These are phyloP conservation scores for Rhadina sibilatrix DNA, from an alignment of 2,113 vertebrate species.

Conservation along the genomic window DNA sequence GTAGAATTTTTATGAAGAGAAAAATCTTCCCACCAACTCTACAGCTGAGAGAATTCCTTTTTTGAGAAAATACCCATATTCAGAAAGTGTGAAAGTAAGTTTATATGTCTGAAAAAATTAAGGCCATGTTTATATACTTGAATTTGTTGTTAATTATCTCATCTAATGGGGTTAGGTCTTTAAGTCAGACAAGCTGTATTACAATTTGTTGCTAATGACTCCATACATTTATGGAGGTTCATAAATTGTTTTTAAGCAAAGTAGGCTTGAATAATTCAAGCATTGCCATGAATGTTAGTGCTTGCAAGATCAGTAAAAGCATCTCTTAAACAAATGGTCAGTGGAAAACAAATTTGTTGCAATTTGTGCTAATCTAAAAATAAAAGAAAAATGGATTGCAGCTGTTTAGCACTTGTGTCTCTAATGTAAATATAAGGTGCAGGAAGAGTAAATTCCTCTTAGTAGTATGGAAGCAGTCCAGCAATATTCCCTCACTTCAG, in stretches of 20 bases:
- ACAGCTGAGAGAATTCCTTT: not conserved
- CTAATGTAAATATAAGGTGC: not conserved
- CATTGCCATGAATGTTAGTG: not conserved
- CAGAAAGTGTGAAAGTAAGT: not conserved
- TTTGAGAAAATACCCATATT: not conserved
- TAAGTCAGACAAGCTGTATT: not conserved
- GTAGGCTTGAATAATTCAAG: conserved; percentile 22
- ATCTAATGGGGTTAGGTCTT: not conserved
- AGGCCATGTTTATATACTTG: not conserved
- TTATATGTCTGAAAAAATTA: not conserved
- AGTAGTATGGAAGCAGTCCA: not conserved
- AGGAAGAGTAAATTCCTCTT: not conserved
- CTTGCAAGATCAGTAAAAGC: not conserved
- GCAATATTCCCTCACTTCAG: not conserved
- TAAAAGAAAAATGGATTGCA: not conserved
- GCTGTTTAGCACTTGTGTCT: not conserved
- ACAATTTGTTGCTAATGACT: not conserved
- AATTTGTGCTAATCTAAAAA: not conserved
- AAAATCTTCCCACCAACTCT: not conserved
- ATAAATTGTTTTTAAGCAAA: conserved; percentile 26
- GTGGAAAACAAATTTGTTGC: not conserved
- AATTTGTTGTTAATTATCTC: not conserved
- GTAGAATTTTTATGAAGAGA: not conserved
- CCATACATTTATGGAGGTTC: not conserved
- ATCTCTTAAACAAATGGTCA: not conserved